Conservation (phyloP, 1,140 invertebrate genomes). For the Scylla paramamosain region DNA sequence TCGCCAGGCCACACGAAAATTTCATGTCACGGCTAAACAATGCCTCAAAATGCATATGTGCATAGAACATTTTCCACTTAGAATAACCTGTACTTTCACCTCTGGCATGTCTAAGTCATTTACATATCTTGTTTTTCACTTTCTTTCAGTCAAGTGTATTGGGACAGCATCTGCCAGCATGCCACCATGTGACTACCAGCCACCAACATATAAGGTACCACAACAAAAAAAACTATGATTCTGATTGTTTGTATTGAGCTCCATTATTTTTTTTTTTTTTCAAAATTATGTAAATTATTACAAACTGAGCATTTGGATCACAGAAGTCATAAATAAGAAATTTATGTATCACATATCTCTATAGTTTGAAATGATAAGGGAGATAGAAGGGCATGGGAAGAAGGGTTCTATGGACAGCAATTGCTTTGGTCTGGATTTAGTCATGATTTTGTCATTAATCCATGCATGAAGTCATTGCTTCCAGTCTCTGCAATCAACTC, state of each 20-base stretch:
- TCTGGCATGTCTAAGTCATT: no score
- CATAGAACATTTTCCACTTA: no score
- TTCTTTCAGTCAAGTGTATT: no score
- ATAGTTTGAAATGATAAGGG: no score
- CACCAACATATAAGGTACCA: conserved; percentile 39
- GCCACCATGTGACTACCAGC: conserved; percentile 53
- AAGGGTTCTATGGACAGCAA: neutral
- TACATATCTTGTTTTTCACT: neutral
- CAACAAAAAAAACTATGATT: neutral
- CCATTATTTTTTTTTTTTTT: neutral
- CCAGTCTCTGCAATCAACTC: no score
- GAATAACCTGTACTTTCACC: no score
- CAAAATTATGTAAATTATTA: neutral
- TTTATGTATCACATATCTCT: neutral
- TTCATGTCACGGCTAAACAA: no score
- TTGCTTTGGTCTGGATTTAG: neutral
- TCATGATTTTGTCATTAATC: neutral
- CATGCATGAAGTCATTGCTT: no score
- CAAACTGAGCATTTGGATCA: neutral
- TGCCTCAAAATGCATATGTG: no score
- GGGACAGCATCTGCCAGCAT: conserved; percentile 10
- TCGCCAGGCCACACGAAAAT: no score
- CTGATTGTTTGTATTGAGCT: neutral
- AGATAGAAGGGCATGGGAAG: no score
- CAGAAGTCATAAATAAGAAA: neutral